phyloP scores from a whole-genome alignment of 1,140 invertebrate genomes.

The Dreissena polymorpha region DNA sequence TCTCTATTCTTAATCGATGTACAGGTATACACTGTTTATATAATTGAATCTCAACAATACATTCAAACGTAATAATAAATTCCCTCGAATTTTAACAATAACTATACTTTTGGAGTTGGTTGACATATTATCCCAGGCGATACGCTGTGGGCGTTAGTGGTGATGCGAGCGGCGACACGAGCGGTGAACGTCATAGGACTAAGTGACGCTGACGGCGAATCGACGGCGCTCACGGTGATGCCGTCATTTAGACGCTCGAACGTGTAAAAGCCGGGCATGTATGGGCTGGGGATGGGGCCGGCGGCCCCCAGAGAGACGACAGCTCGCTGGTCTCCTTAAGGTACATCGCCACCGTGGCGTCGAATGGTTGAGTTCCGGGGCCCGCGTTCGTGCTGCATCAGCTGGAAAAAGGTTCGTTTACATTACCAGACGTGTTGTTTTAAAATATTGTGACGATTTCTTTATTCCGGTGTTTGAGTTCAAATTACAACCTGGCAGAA shows the following conservation, averaged over 20 bases:
- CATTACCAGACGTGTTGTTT: too few species aligned
- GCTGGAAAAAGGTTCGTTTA: constrained; percentile 82
- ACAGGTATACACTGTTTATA: too few species aligned
- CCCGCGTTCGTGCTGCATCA: constrained; percentile 98
- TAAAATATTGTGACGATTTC: too few species aligned
- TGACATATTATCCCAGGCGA: constrained; percentile 68
- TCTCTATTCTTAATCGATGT: too few species aligned
- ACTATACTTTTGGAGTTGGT: constrained; percentile 73
- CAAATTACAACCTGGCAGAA: too few species aligned
- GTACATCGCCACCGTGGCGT: constrained; percentile 90
- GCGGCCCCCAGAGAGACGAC: constrained; percentile 57
- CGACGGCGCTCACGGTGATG: constrained; percentile 71
- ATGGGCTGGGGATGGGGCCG: constrained; percentile 65
- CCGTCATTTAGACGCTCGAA: constrained; percentile 71
- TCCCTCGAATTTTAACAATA: background rate
- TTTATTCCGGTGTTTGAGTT: too few species aligned
- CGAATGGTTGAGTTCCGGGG: constrained; percentile 96
- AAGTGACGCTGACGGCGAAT: constrained; percentile 50
- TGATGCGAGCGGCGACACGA: constrained; percentile 30
- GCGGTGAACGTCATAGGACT: constrained; percentile 30
- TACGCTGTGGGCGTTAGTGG: constrained; percentile 46
- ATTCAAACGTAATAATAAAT: too few species aligned
- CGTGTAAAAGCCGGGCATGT: constrained; percentile 63
- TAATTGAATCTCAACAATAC: too few species aligned
- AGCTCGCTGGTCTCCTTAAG: constrained; percentile 80